A percentile compares a stretch with the other conserved stretches of the same genome.
These are phyloP conservation scores for Dicyrtoma fusca DNA, from an alignment of 2,888 invertebrate species.

Conservation along the genomic window DNA sequence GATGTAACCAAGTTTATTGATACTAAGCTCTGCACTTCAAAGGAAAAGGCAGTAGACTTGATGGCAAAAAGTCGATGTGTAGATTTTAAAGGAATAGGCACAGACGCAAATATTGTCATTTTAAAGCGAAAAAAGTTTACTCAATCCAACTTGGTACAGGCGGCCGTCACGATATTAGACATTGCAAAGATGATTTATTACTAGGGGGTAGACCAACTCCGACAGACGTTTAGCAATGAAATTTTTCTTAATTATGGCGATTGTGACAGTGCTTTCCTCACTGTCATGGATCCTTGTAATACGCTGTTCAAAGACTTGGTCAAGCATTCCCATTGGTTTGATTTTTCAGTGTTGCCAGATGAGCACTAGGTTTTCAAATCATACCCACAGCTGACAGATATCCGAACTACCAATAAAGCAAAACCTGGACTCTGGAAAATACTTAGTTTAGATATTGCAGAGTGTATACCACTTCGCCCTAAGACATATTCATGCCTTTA, in stretches of 20 bases:
- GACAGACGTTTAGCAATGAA: background rate
- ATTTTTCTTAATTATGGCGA: background rate
- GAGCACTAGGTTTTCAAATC: background rate
- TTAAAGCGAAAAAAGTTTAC: background rate
- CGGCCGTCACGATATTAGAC: background rate
- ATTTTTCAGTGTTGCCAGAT: background rate
- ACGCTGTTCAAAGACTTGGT: background rate
- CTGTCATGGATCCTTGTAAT: background rate
- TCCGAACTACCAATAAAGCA: background rate
- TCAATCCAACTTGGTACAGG: background rate
- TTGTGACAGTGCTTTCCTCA: background rate
- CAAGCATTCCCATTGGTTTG: too few relatives aligned
- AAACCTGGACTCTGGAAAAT: conserved; percentile 8
- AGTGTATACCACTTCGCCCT: background rate
- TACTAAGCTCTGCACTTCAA: conserved; percentile 1
- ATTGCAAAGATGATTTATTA: background rate
- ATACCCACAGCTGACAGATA: background rate
- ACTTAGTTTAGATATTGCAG: background rate
- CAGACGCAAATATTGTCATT: background rate
- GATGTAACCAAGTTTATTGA: background rate
- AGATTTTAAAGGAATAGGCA: background rate
- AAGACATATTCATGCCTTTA: too few relatives aligned
- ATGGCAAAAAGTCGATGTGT: background rate
- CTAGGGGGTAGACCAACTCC: background rate
- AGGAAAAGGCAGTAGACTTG: background rate